These are phyloP conservation scores for Callospermophilus lateralis DNA, from an alignment of 2,113 vertebrate species.

Conservation along the genomic window DNA sequence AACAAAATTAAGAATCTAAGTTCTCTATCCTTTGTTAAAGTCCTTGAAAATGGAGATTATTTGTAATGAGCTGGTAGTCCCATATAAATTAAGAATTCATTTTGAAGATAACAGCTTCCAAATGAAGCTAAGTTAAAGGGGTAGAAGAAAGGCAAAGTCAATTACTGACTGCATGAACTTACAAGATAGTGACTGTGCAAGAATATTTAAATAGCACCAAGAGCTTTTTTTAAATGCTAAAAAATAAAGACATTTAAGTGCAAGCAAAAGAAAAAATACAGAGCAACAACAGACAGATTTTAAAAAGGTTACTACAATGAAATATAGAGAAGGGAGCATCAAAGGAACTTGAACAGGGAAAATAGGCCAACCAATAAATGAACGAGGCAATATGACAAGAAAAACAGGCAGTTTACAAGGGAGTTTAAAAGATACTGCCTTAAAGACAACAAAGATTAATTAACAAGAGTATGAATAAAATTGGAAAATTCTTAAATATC, in stretches of 20 bases:
- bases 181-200: not conserved
- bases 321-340: not conserved
- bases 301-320: not conserved
- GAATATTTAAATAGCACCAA: not conserved
- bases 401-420: not conserved
- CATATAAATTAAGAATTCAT: not conserved
- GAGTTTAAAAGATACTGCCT: slow-evolving; percentile 26
- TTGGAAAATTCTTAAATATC: slow-evolving; percentile 9
- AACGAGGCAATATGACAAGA: slow-evolving; percentile 5
- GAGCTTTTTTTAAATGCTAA: not conserved
- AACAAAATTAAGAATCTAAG: not conserved
- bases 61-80: not conserved
- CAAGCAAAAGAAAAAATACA: slow-evolving; percentile 18
- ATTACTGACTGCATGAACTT: not conserved
- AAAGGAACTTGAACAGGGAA: not conserved
- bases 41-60: not conserved
- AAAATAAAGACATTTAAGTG: slow-evolving; percentile 1
- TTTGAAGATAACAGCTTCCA: not conserved
- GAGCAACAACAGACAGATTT: not conserved
- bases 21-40: not conserved
- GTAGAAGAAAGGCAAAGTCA: not conserved
- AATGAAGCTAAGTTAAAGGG: not conserved
- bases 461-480: not conserved
- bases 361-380: slow-evolving; percentile 1
- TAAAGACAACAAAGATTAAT: not conserved